Evolutionary conservation across 2,113 vertebrate genomes (phyloP).

Genomic region (Zosterops hypoxanthus): DNA sequence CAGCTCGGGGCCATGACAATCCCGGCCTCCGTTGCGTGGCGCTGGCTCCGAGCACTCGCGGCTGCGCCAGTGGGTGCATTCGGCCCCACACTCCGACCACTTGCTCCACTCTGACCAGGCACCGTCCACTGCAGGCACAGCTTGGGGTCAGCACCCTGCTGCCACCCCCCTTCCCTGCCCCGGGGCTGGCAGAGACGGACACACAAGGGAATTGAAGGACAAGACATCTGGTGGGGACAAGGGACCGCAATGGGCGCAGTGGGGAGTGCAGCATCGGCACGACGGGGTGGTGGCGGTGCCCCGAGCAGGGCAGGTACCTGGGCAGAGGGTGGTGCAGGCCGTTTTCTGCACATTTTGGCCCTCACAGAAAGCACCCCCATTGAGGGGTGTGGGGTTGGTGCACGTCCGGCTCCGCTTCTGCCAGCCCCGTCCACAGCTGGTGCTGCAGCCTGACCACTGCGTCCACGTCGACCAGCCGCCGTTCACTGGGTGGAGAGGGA

Average conservation of each 20-base stretch:
- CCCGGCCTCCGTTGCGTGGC: conserved; percentile 91
- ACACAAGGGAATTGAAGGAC: not conserved
- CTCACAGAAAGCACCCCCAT: conserved; percentile 96
- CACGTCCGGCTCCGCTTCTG: conserved; percentile 99
- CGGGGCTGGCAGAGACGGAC: not conserved
- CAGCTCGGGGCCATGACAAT: conserved; percentile 88
- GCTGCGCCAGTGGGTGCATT: conserved; percentile 95
- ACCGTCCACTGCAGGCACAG: conserved; percentile 83
- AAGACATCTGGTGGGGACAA: not conserved
- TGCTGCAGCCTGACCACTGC: conserved; percentile 97
- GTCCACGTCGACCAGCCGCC: conserved; percentile 99
- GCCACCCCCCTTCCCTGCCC: not conserved
- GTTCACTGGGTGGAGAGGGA: conserved; percentile 85
- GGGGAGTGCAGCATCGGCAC: conserved; percentile 24
- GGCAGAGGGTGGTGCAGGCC: conserved; percentile 97
- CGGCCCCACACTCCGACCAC: conserved; percentile 90
- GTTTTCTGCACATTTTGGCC: conserved; percentile 99
- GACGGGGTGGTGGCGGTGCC: not conserved
- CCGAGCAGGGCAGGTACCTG: conserved; percentile 78
- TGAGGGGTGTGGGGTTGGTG: conserved; percentile 98
- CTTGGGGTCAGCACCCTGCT: not conserved
- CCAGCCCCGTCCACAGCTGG: conserved; percentile 96
- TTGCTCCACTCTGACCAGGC: conserved; percentile 97
- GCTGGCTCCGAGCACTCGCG: conserved; percentile 92
- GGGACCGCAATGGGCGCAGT: not conserved